Conservation (phyloP, 2,113 vertebrate genomes). For the Xyrauchen texanus region DNA sequence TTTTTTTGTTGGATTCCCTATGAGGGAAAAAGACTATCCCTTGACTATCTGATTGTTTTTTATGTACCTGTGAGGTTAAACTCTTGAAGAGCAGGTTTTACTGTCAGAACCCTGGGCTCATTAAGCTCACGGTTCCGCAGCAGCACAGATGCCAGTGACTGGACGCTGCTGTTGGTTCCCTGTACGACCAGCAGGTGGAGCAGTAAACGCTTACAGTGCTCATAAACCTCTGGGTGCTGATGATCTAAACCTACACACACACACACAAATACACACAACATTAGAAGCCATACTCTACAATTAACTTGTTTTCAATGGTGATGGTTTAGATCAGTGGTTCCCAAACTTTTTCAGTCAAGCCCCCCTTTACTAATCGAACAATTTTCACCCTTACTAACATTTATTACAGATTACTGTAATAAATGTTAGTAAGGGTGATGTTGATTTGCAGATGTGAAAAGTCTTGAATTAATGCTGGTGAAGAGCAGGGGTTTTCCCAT, state of each 20-base stretch:
- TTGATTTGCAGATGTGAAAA: too few species aligned
- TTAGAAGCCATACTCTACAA: background rate
- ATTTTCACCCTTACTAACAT: too few species aligned
- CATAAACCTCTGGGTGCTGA: constrained; percentile 96
- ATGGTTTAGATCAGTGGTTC: too few species aligned
- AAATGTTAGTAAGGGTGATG: too few species aligned
- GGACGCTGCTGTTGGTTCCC: constrained; percentile 86
- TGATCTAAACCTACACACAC: constrained; percentile 88
- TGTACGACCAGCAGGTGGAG: constrained; percentile 92
- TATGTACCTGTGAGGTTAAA: constrained; percentile 83
- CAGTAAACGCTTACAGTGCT: constrained; percentile 94
- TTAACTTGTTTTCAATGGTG: background rate
- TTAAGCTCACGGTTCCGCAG: constrained; percentile 94
- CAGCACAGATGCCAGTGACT: constrained; percentile 89
- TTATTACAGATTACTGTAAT: too few species aligned
- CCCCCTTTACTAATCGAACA: too few species aligned
- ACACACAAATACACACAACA: background rate
- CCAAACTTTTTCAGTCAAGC: too few species aligned
- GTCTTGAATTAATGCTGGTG: too few species aligned
- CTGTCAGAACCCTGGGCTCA: constrained; percentile 90
- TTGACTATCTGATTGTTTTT: background rate
- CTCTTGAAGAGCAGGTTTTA: constrained; percentile 85
- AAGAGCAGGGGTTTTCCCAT: too few species aligned
- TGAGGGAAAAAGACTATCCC: background rate
- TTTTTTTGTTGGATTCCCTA: too few species aligned